Percentiles rank a stretch among this genome's conserved stretches.
Evolutionary conservation across 2,113 vertebrate genomes (phyloP).

Genomic region (Ictidomys tridecemlineatus): DNA sequence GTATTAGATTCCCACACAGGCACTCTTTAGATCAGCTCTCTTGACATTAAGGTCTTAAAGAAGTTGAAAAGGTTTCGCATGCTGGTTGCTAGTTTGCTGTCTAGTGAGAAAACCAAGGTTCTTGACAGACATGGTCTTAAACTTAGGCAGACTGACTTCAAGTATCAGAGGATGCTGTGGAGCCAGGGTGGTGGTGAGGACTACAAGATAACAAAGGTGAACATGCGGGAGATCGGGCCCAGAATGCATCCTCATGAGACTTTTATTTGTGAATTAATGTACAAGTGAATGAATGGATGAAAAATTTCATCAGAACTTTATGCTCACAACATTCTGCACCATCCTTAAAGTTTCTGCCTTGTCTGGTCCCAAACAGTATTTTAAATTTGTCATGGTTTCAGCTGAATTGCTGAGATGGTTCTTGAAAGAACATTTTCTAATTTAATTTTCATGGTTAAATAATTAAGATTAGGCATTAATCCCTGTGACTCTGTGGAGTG

Average conservation of each 20-base stretch:
- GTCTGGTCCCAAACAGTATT: neutral
- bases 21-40: accelerated
- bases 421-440: conserved; percentile 53
- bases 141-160: neutral
- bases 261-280: neutral
- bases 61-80: neutral
- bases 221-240: neutral
- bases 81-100: neutral
- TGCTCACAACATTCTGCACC: neutral
- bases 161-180: neutral
- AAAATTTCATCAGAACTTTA: neutral
- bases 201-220: neutral
- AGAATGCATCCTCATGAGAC: neutral
- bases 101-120: neutral
- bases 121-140: neutral
- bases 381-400: conserved; percentile 29
- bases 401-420: conserved; percentile 23
- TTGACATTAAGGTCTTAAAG: neutral
- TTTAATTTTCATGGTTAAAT: conserved; percentile 56
- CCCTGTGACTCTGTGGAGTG: neutral
- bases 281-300: neutral
- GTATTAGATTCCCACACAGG: neutral
- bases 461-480: conserved; percentile 61
- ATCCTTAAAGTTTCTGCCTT: neutral
- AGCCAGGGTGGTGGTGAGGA: neutral